Conservation (phyloP, 2,797 vertebrate species). For the Gouania willdenowi region DNA sequence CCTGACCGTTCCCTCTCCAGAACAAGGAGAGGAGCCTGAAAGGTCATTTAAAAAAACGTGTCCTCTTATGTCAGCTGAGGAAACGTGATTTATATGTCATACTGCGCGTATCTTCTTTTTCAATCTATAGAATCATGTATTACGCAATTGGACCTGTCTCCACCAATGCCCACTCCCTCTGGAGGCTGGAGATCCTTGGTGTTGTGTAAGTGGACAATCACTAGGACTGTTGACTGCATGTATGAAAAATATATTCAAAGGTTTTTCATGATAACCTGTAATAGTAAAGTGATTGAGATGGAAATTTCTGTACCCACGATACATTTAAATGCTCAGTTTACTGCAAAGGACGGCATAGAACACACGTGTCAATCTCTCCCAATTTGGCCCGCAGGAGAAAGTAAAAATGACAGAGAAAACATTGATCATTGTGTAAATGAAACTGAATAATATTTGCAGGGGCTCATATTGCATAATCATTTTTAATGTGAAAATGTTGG, state of each 20-base stretch:
- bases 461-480: no score
- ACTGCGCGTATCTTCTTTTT: slow-evolving; percentile 8
- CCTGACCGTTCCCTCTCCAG: slow-evolving; percentile 84
- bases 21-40: slow-evolving; percentile 84
- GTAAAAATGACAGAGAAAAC: no score
- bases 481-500: no score
- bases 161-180: slow-evolving; percentile 87
- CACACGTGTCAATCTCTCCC: no score
- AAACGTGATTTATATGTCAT: slow-evolving; percentile 3
- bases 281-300: no score
- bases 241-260: no score
- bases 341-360: neutral
- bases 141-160: slow-evolving; percentile 88
- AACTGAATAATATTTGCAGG: no score
- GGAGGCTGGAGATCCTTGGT: slow-evolving; percentile 89
- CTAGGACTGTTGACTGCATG: neutral
- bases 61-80: neutral
- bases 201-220: slow-evolving; percentile 82
- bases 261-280: no score
- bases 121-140: slow-evolving; percentile 86
- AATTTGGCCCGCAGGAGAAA: no score
- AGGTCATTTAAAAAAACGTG: slow-evolving; percentile 70
- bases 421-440: no score
- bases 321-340: neutral
- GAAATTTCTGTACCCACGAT: no score